A percentile compares a stretch with the other conserved stretches of the same genome.
Conservation (phyloP, 2,888 invertebrate genomes). For the Carabus problematicus region DNA sequence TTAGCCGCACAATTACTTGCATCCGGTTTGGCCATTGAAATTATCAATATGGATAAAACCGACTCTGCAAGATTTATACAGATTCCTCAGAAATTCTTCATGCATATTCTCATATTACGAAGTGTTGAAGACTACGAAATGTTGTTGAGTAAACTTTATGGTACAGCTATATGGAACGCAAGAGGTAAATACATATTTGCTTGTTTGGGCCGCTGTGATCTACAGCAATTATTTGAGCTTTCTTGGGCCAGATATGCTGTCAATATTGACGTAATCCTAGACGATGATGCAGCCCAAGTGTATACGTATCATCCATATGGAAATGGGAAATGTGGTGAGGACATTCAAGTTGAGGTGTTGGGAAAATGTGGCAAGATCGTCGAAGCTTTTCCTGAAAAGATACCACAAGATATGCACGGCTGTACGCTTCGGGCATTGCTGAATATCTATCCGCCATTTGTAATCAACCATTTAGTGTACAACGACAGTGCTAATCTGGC, state of each 20-base stretch:
- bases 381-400: slow-evolving; percentile 16
- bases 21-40: too few species aligned
- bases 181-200: slow-evolving; percentile 24
- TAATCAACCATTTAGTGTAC: background rate
- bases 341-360: background rate
- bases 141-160: slow-evolving; percentile 17
- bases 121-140: slow-evolving; percentile 5
- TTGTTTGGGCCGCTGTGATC: background rate
- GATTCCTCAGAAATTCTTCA: slow-evolving; percentile 18
- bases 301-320: slow-evolving; percentile 21
- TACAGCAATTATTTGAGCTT: slow-evolving; percentile 1
- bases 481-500: background rate
- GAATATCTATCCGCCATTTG: slow-evolving; percentile 33
- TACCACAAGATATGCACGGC: slow-evolving; percentile 12
- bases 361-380: background rate
- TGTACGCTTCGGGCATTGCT: slow-evolving; percentile 8
- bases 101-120: slow-evolving; percentile 8
- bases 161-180: slow-evolving; percentile 23
- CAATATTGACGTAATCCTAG: background rate
- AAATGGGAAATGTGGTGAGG: slow-evolving; percentile 14
- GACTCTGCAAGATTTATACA: too few species aligned
- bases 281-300: background rate
- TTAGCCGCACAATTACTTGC: too few species aligned
- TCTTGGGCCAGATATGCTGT: slow-evolving; percentile 21
- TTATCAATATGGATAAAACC: too few species aligned